Conservation (phyloP, 2,113 vertebrate species). For the Eira barbara region DNA sequence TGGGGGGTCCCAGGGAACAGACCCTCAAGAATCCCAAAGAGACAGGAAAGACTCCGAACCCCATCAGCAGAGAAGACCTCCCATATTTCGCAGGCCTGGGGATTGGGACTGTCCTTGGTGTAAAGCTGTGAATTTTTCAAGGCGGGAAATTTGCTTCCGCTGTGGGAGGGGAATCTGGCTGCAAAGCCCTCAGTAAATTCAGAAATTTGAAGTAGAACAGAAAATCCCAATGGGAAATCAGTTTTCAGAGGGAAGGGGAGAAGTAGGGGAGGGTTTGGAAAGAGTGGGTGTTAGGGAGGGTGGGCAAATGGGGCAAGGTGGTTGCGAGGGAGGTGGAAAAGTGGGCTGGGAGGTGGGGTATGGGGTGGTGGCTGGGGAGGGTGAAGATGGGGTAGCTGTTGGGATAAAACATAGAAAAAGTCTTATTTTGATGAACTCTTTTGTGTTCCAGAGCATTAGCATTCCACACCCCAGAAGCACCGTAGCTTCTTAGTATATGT, state of each 20-base stretch:
- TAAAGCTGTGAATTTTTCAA: conserved; percentile 27
- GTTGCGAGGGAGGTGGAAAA: neutral
- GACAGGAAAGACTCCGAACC: rapidly evolving
- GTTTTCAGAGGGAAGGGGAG: neutral
- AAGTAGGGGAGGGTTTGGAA: rapidly evolving
- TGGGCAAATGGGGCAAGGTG: neutral
- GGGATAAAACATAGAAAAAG: too few relatives aligned
- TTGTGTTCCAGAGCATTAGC: conserved; percentile 21
- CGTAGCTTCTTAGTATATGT: neutral
- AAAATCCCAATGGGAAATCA: neutral
- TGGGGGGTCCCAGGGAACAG: neutral
- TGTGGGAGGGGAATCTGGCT: conserved; percentile 33
- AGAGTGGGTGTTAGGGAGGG: neutral
- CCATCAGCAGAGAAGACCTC: neutral
- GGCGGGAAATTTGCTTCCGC: neutral
- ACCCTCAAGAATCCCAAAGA: neutral
- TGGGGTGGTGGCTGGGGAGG: neutral
- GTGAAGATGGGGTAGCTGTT: neutral
- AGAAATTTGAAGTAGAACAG: conserved; percentile 9
- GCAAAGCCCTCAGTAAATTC: conserved; percentile 5
- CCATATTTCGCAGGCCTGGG: neutral
- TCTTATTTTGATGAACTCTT: neutral
- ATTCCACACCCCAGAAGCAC: neutral
- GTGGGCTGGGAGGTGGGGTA: neutral
- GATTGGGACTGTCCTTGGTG: conserved; percentile 54